These are phyloP conservation scores for Acanthisitta chloris DNA, from an alignment of 2,113 vertebrate species.

Conservation along the genomic window DNA sequence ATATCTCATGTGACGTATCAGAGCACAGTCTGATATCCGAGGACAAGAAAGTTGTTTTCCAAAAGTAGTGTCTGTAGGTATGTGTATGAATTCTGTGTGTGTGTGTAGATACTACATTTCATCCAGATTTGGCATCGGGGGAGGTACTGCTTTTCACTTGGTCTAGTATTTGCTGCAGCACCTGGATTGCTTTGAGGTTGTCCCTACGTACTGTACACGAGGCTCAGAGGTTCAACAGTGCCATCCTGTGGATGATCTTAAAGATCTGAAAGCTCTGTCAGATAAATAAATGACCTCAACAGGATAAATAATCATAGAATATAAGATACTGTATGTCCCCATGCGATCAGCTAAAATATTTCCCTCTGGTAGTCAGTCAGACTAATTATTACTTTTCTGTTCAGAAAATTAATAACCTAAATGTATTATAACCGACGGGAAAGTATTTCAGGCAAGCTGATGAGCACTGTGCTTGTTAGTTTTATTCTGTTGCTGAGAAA, in stretches of 20 bases:
- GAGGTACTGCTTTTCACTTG: neutral
- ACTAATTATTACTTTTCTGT: slow-evolving; percentile 56
- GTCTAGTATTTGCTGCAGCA: neutral
- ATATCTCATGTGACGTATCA: rapidly evolving
- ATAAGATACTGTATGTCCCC: neutral
- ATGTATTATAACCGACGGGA: neutral
- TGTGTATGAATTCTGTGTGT: neutral
- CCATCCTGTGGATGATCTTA: slow-evolving; percentile 69
- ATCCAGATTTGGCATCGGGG: neutral
- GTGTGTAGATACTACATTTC: neutral
- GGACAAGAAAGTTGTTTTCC: neutral
- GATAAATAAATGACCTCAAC: neutral
- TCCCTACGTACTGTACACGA: neutral
- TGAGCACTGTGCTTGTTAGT: neutral
- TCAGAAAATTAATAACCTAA: slow-evolving; percentile 54
- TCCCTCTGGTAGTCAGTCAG: slow-evolving; percentile 40
- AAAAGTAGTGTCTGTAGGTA: neutral
- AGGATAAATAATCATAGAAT: neutral
- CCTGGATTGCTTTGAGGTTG: neutral
- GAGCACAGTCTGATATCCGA: rapidly evolving
- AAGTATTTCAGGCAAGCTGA: slow-evolving; percentile 4
- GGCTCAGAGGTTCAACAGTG: slow-evolving; percentile 62
- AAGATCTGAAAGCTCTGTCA: neutral
- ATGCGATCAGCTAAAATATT: neutral
- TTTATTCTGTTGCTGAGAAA: neutral